A percentile compares a stretch with the other conserved stretches of the same genome.
Conservation (phyloP, 1,140 invertebrate species). For the Geopemphigus sp. region DNA sequence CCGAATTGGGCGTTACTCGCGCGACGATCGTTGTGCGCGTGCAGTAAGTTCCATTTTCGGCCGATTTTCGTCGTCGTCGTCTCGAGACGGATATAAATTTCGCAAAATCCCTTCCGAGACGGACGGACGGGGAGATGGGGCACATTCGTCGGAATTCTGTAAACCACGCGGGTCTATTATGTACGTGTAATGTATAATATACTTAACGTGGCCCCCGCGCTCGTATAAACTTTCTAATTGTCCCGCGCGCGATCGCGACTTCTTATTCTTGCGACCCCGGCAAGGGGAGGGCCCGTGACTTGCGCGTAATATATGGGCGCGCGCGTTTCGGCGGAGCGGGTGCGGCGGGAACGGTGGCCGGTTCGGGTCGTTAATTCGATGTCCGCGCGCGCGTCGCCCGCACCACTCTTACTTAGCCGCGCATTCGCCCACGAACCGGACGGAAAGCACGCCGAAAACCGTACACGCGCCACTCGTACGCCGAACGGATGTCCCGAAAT, state of each 20-base stretch:
- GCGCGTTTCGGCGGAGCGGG: too few relatives aligned
- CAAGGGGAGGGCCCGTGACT: background rate
- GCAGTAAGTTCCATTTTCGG: too few relatives aligned
- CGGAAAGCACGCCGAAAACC: background rate
- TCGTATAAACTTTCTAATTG: conserved; percentile 36
- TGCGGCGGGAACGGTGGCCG: background rate
- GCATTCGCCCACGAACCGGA: background rate
- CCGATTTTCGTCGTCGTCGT: too few relatives aligned
- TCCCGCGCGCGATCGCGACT: background rate
- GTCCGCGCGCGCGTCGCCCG: background rate
- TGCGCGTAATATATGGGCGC: background rate
- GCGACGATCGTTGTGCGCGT: background rate
- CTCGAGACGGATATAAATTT: conserved; percentile 1
- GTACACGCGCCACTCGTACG: background rate
- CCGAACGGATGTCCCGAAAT: background rate
- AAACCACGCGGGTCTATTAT: too few relatives aligned
- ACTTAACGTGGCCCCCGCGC: background rate
- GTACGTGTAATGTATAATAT: too few relatives aligned
- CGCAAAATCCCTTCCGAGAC: background rate
- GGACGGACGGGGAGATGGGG: too few relatives aligned
- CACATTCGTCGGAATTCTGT: conserved; percentile 7
- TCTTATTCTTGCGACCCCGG: conserved; percentile 13
- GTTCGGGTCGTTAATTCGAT: conserved; percentile 14
- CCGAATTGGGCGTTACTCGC: too few relatives aligned
- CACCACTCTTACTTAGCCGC: too few relatives aligned